Base-by-base conservation (phyloP, 2,888 invertebrate genomes). In the Ganaspis brasiliensis region DNA sequence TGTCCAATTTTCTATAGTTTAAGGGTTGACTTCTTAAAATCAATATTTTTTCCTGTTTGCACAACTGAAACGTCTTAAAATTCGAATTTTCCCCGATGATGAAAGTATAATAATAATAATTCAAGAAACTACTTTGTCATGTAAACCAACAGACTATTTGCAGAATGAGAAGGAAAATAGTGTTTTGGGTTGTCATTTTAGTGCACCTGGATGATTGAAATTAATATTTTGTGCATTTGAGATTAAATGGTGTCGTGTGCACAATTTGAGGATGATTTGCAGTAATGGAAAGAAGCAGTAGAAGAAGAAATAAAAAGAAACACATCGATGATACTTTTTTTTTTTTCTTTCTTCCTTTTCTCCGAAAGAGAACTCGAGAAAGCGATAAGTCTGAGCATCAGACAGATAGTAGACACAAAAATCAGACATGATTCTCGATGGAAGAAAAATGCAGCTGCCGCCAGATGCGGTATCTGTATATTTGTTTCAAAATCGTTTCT, bases 381-480 rank as follows among this genome's bases (percentile, higher is more conserved):
- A 55, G 52, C 52, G 35, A 71, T 71, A 71, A 55, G 52, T 71
- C 71, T 71, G 19, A 52, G 31, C 12, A n/a, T n/a, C 45, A 72
- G 56, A 72, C 37, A 67, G 67, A 45, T 24, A 67, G 40, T 67
- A 63, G 45, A 45, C 52, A 35, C 35, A 37, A 19, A 72, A 56
- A 45, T 35, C 21, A 21, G 55, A 35, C 71, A 31, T 52, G 71
- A 31, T 71, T 49, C 49, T 52, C 19, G 55, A 21, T 35, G 35
- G 9, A 56, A 37, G 56, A 72, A 56, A 56, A 72, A 72, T 55
- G 82, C 87, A 86, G 84, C 86, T 84, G 86, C 77, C 79, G 82
- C 79, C 86, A 87, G 86, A 87, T 87, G 87, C 77, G 70, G 59
- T 55, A 40, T 67, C 67, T 45, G 45, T 67, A 37, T 72, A 74